A percentile compares a stretch with the other conserved stretches of the same genome.
phyloP scores from a whole-genome alignment of 1,140 invertebrate species.

The Latrodectus geometricus region DNA sequence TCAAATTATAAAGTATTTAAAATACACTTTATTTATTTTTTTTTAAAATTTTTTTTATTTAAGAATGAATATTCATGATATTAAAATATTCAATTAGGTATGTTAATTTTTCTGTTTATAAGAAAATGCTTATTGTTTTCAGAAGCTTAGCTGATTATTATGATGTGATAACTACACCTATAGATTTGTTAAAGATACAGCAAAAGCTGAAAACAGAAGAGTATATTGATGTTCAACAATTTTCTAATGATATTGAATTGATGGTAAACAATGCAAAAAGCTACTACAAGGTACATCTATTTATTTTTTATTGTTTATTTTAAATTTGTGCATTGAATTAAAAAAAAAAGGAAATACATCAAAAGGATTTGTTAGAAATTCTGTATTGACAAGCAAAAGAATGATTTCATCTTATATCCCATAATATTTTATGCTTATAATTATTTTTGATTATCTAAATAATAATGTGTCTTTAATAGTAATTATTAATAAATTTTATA shows the following conservation, averaged over 20 bases:
- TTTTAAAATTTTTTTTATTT: too few species aligned
- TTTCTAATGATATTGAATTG: slow-evolving; percentile 86
- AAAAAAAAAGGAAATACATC: neutral
- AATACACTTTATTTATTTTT: too few species aligned
- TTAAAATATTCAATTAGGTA: neutral
- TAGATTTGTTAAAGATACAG: slow-evolving; percentile 93
- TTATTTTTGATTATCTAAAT: too few species aligned
- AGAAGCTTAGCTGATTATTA: slow-evolving; percentile 71
- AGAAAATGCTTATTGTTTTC: slow-evolving; percentile 3
- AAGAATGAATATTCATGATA: neutral
- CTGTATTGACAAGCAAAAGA: too few species aligned
- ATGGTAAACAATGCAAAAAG: slow-evolving; percentile 91
- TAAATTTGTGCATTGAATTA: too few species aligned
- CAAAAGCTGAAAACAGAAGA: slow-evolving; percentile 96
- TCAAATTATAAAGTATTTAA: too few species aligned
- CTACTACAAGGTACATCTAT: slow-evolving; percentile 82
- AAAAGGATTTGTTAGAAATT: neutral
- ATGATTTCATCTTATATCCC: too few species aligned
- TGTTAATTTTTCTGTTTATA: neutral
- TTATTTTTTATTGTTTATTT: neutral
- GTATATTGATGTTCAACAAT: slow-evolving; percentile 89
- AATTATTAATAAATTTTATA: too few species aligned
- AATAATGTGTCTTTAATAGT: too few species aligned
- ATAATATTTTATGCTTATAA: too few species aligned
- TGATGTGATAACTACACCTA: slow-evolving; percentile 84